A percentile compares a stretch with the other conserved stretches of the same genome.
Conservation (phyloP, 2,888 invertebrate species). For the Harpagoxenus sublaevis region DNA sequence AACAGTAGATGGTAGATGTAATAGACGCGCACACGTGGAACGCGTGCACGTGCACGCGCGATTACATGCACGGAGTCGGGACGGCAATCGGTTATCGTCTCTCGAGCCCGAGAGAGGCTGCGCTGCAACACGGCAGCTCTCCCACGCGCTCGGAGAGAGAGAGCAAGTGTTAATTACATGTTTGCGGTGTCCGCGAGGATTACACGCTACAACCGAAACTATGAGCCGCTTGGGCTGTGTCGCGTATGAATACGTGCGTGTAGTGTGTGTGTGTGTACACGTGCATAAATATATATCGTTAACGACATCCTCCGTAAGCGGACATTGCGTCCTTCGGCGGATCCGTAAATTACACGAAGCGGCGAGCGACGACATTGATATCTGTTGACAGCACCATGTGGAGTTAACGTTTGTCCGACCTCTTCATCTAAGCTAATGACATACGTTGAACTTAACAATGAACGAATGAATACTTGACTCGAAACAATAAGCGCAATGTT, state of each 20-base stretch:
- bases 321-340: constrained; percentile 65
- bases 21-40: constrained; percentile 43
- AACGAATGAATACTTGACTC: constrained; percentile 17
- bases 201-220: constrained; percentile 85
- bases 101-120: constrained; percentile 59
- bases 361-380: neutral
- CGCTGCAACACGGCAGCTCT: constrained; percentile 60
- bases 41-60: constrained; percentile 66
- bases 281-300: constrained; percentile 44
- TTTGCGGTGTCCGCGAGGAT: constrained; percentile 86
- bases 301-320: constrained; percentile 59
- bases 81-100: constrained; percentile 68
- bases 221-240: constrained; percentile 79
- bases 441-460: constrained; percentile 42
- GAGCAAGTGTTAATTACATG: constrained; percentile 86
- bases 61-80: constrained; percentile 61
- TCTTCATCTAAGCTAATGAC: constrained; percentile 48
- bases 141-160: constrained; percentile 70
- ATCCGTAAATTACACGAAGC: constrained; percentile 67
- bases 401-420: constrained; percentile 64
- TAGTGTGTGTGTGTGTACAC: neutral
- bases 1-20: constrained; percentile 11
- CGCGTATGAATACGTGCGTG: constrained; percentile 11
- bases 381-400: neutral
- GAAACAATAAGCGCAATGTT: neutral